Percentiles rank a stretch among this genome's conserved stretches.
Evolutionary conservation across 2,888 invertebrate species (phyloP).

Genomic region (Drosophila colorata): DNA sequence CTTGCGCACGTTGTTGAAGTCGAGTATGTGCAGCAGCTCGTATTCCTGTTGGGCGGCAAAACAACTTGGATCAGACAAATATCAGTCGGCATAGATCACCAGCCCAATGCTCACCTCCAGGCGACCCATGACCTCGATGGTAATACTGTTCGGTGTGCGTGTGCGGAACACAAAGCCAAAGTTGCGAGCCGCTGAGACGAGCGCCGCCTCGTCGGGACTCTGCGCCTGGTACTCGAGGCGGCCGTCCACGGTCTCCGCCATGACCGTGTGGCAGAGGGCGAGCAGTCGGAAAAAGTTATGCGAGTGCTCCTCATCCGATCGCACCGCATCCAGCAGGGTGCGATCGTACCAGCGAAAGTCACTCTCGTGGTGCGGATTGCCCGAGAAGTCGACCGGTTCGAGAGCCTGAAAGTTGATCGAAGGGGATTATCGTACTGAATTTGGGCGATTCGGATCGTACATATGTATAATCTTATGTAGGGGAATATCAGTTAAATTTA

Average conservation of each 20-base stretch:
- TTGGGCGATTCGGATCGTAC: not conserved
- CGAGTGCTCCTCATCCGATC: conserved; percentile 90
- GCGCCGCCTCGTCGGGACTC: conserved; percentile 98
- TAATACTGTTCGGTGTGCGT: conserved; percentile 95
- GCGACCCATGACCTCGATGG: conserved; percentile 94
- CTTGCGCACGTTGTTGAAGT: conserved; percentile 99
- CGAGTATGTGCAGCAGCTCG: conserved; percentile 98
- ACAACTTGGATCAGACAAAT: too few relatives aligned
- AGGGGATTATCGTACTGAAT: not conserved
- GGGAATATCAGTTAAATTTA: not conserved
- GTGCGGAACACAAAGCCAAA: conserved; percentile 99
- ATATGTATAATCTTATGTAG: not conserved
- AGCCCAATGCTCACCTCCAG: conserved; percentile 89
- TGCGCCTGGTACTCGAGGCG: conserved; percentile 91
- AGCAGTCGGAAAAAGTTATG: conserved; percentile 96
- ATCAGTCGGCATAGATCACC: not conserved
- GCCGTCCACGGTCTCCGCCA: conserved; percentile 96
- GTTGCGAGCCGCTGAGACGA: conserved; percentile 98
- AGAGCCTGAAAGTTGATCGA: conserved; percentile 87
- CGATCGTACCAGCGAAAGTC: conserved; percentile 98
- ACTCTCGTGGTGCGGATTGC: conserved; percentile 95
- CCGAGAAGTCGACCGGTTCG: conserved; percentile 96
- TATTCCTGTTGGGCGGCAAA: conserved; percentile 88
- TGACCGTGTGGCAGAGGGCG: conserved; percentile 99
- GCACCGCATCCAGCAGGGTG: conserved; percentile 93